Evolutionary conservation across 2,888 invertebrate genomes (phyloP).

Genomic region (Tupiocoris notatus): DNA sequence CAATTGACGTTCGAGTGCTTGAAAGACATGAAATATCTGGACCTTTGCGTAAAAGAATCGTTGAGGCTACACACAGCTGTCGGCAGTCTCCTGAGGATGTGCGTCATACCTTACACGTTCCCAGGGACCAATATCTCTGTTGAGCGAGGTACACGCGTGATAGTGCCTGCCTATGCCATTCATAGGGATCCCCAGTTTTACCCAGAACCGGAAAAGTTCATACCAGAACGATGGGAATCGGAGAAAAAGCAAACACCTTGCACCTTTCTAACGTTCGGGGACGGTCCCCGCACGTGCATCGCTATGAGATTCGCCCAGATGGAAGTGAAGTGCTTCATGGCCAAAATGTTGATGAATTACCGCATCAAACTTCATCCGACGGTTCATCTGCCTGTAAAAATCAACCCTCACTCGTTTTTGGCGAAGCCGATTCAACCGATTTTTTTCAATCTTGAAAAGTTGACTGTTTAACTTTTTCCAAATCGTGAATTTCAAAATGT

Average conservation of each 20-base stretch:
- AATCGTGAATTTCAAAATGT: too few species aligned
- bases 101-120: conserved; percentile 11
- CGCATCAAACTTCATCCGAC: neutral
- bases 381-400: neutral
- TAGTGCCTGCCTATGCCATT: neutral
- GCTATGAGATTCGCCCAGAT: conserved; percentile 16
- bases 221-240: conserved; percentile 20
- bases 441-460: conserved; percentile 1
- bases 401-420: conserved; percentile 2
- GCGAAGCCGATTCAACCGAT: neutral
- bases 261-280: conserved; percentile 28
- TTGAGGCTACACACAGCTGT: conserved; percentile 7
- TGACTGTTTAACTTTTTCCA: too few species aligned
- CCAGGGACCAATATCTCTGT: neutral
- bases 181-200: conserved; percentile 10
- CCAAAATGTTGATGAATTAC: conserved; percentile 7
- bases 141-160: neutral
- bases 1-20: neutral
- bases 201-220: conserved; percentile 6
- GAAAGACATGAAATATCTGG: conserved; percentile 18
- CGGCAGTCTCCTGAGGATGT: neutral
- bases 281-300: conserved; percentile 33
- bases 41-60: conserved; percentile 22
- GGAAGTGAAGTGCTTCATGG: neutral
- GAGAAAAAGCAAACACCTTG: neutral